Conservation (phyloP, 1,140 invertebrate genomes). For the Lepidotrigona ventralis region DNA sequence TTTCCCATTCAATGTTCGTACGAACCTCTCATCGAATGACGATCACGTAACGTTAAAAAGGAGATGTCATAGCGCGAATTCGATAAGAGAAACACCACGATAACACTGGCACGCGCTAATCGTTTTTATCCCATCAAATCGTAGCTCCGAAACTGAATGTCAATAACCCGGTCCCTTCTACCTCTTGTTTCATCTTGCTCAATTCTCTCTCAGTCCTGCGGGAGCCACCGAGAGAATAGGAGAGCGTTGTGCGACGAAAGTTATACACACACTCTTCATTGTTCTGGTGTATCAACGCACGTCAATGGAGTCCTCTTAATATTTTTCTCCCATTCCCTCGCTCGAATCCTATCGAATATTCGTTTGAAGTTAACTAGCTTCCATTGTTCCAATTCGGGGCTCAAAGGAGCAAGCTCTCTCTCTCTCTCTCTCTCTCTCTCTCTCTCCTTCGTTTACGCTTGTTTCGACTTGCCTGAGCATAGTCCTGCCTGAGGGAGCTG, state of each 20-base stretch:
- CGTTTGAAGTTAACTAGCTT: slow-evolving; percentile 58
- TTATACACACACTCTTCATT: slow-evolving; percentile 22
- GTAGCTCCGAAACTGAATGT: not conserved
- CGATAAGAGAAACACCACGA: too few species aligned
- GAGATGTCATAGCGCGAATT: too few species aligned
- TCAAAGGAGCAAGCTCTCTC: slow-evolving; percentile 36
- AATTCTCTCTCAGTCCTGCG: not conserved
- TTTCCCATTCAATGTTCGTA: not conserved
- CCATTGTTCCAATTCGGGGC: slow-evolving; percentile 55
- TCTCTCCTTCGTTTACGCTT: slow-evolving; percentile 12
- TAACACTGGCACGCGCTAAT: not conserved
- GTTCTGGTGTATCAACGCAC: slow-evolving; percentile 20
- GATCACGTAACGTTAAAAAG: not conserved
- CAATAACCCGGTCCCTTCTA: slow-evolving; percentile 6
- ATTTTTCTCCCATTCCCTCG: slow-evolving; percentile 35
- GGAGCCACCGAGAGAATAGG: slow-evolving; percentile 15
- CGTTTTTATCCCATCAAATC: not conserved
- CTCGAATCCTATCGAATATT: slow-evolving; percentile 58
- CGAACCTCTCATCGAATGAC: not conserved
- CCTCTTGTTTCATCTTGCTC: not conserved
- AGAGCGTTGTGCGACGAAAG: not conserved
- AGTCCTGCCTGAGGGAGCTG: slow-evolving; percentile 22
- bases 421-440: too few species aligned
- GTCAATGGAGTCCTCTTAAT: slow-evolving; percentile 38
- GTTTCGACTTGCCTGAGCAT: slow-evolving; percentile 30